phyloP scores from a whole-genome alignment of 2,888 invertebrate species.

The Tetramorium bicarinatum region DNA sequence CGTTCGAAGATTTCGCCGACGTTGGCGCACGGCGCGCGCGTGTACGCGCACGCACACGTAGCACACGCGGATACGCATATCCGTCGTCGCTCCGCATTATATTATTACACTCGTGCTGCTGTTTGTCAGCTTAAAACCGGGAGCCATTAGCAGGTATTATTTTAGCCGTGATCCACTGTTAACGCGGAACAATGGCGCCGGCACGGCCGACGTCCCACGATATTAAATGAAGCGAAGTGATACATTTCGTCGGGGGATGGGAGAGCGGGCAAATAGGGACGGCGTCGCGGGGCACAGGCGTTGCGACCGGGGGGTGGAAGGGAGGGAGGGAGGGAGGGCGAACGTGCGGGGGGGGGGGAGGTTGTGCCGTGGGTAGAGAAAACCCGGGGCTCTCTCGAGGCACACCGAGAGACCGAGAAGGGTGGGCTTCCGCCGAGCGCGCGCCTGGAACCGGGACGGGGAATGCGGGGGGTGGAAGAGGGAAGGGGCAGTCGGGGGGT shows the following conservation, averaged over 20 bases:
- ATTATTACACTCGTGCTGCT: constrained; percentile 73
- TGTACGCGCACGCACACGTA: not conserved
- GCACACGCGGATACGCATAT: not conserved
- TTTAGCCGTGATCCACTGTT: constrained; percentile 79
- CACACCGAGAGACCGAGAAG: not conserved
- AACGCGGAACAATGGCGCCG: constrained; percentile 77
- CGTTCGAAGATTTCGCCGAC: constrained; percentile 1
- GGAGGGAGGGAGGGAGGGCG: constrained; percentile 48
- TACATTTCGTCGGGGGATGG: constrained; percentile 79
- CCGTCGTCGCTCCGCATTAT: constrained; percentile 65
- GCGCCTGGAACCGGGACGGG: constrained; percentile 14
- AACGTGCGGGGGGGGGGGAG: constrained; percentile 29
- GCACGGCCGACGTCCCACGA: constrained; percentile 74
- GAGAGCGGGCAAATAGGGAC: constrained; percentile 75
- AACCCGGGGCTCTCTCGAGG: constrained; percentile 11
- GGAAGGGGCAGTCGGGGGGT: constrained; percentile 4
- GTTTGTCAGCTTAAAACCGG: constrained; percentile 77
- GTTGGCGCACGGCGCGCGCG: not conserved
- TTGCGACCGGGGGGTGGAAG: constrained; percentile 58
- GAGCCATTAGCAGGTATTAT: constrained; percentile 82
- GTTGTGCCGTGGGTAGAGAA: constrained; percentile 29
- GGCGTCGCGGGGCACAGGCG: constrained; percentile 63
- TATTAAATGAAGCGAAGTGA: constrained; percentile 80
- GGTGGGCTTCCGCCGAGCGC: constrained; percentile 14
- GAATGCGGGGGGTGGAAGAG: constrained; percentile 27